Base-by-base conservation (phyloP, 2,113 vertebrate species). In the Peromyscus leucopus region DNA sequence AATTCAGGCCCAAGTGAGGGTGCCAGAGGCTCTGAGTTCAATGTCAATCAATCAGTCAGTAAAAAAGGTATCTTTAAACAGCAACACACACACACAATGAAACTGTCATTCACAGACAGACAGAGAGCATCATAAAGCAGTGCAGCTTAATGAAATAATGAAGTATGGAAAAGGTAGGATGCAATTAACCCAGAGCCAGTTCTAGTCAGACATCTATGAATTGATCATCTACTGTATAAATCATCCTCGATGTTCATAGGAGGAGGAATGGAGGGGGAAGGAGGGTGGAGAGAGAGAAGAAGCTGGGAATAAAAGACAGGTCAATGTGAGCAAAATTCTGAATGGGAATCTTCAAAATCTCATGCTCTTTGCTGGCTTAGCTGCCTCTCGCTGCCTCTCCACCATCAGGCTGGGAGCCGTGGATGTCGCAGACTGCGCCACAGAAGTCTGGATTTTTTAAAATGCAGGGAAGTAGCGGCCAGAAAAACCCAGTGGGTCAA, bases 401-500 rank as follows among this genome's bases (percentile, higher is more conserved):
- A 48, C 57, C 21, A 63, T 79, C 39, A 16, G 16, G 51, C 4
- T 71, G 0, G 26, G 42, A 95, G 51, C 9, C 22, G 7, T 57
- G 59, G 31, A 36, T 57, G 55, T 42, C 31, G 46, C 28, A 57
- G 65, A 90, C 36, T 42, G 39, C 55, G 69, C 42, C n/a, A 31
- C 8, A 63, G 63, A 69, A 51, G 63, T 67, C 63, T 86, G 42
- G 16, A 48, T 7, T 22, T 87, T 88, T 55, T 26, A n/a, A 95
- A 86, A 91, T 90, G 28, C 75, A n/a, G 42, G 84, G n/a, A 39
- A 80, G 42, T 71, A 61, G 28, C n/a, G 33, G 39, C 17, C 63
- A 80, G 72, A 89, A 95, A 75, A 96, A 46, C 74, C 11, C 59
- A 69, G 22, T 42, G 57, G n/a, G 48, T 80, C 92, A 93, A 57